A percentile compares a stretch with the other conserved stretches of the same genome.
Conservation (phyloP, 2,888 invertebrate genomes). For the Drosophila colorata region DNA sequence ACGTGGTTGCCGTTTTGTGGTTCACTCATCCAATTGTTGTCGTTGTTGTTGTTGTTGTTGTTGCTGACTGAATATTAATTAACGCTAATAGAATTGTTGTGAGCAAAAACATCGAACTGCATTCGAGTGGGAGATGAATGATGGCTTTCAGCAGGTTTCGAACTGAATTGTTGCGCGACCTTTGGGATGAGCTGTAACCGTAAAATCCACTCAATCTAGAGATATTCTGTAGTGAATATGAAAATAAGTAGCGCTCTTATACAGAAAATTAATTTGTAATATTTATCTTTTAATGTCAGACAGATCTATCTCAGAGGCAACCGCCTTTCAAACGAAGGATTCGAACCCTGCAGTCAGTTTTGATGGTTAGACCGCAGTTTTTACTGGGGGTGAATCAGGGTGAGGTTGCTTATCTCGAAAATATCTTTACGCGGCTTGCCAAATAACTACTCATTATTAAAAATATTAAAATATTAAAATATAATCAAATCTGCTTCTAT, state of each 20-base stretch:
- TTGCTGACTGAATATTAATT: slow-evolving; percentile 72
- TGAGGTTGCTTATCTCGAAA: no score
- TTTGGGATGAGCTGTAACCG: slow-evolving; percentile 17
- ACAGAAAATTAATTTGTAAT: background rate
- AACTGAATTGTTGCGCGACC: slow-evolving; percentile 30
- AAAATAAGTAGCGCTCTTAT: background rate
- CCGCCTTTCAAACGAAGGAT: background rate
- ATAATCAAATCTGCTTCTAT: no score
- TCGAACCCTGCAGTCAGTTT: no score
- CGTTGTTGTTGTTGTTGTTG: slow-evolving; percentile 53
- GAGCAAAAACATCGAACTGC: slow-evolving; percentile 52
- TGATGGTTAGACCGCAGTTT: no score
- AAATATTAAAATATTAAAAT: no score
- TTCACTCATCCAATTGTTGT: slow-evolving; percentile 33
- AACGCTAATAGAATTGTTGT: slow-evolving; percentile 75
- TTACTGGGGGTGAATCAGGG: background rate
- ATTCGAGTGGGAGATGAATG: slow-evolving; percentile 56
- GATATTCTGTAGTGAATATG: background rate
- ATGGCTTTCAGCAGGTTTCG: slow-evolving; percentile 56
- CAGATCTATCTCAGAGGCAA: no score
- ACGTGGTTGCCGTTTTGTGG: slow-evolving; percentile 52
- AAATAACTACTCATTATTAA: no score
- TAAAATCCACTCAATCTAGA: background rate
- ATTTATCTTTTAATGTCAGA: background rate
- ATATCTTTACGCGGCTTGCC: no score